Evolutionary conservation across 2,888 invertebrate species (phyloP).

Genomic region (Apamea epomidion): DNA sequence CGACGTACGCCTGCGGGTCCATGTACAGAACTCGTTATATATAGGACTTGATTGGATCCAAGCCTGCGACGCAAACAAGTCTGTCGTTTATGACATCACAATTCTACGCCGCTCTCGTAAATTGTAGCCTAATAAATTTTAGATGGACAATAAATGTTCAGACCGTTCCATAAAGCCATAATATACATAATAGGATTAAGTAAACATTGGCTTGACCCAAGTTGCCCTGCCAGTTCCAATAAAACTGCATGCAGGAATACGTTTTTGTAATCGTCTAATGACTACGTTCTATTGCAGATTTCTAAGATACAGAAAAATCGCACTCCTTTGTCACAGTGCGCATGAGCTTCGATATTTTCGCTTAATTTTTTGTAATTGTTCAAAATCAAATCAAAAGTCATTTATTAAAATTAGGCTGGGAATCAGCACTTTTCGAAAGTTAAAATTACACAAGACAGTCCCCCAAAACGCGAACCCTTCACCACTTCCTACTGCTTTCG

Average conservation of each 20-base stretch:
- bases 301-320: neutral
- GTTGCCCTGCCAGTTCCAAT: conserved; percentile 9
- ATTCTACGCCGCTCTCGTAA: conserved; percentile 18
- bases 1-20: neutral
- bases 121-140: conserved; percentile 35
- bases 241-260: neutral
- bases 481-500: neutral
- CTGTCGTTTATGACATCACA: conserved; percentile 11
- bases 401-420: too few relatives aligned
- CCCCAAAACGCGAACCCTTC: neutral
- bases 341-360: neutral
- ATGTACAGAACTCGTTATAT: conserved; percentile 1
- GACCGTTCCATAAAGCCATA: conserved; percentile 11
- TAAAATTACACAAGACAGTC: neutral
- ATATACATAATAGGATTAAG: conserved; percentile 3
- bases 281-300: neutral
- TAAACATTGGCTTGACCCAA: conserved; percentile 15
- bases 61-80: conserved; percentile 8
- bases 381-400: too few relatives aligned
- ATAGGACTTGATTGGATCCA: conserved; percentile 6
- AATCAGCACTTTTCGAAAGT: too few relatives aligned
- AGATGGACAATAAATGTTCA: conserved; percentile 24
- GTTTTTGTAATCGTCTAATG: conserved; percentile 27
- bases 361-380: neutral
- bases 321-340: neutral